Conservation (phyloP, 2,113 vertebrate genomes). For the Abramis brama region DNA sequence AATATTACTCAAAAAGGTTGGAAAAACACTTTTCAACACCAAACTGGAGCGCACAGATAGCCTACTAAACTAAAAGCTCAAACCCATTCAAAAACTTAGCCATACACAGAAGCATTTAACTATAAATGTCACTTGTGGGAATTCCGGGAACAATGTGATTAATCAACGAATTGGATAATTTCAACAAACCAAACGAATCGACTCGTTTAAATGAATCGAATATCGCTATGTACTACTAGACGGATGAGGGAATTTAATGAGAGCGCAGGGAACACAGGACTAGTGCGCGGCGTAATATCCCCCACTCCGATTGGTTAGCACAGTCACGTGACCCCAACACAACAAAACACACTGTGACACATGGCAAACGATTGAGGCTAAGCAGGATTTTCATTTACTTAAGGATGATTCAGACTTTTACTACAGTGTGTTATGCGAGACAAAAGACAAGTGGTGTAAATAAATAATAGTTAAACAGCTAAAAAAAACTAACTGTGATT, state of each 20-base stretch:
- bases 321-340: slow-evolving; percentile 50
- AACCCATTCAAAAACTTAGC: no score
- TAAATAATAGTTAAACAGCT: not conserved
- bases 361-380: not conserved
- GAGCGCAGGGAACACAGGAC: slow-evolving; percentile 18
- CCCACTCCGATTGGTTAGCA: slow-evolving; percentile 47
- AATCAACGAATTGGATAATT: not conserved
- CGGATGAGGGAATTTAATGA: slow-evolving; percentile 9
- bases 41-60: not conserved
- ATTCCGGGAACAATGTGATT: no score
- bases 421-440: not conserved
- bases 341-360: slow-evolving; percentile 17
- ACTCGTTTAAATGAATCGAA: slow-evolving; percentile 13
- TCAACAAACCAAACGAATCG: not conserved
- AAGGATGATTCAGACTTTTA: slow-evolving; percentile 8
- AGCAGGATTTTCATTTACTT: slow-evolving; percentile 8
- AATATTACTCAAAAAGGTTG: not conserved
- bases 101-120: not conserved
- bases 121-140: not conserved
- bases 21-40: not conserved
- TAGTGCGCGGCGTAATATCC: slow-evolving; percentile 13
- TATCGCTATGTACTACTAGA: not conserved
- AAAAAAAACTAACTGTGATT: not conserved
- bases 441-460: not conserved
- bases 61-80: not conserved